Evolutionary conservation across 2,888 invertebrate species (phyloP).

Genomic region (Callyntrura guangdongensis): DNA sequence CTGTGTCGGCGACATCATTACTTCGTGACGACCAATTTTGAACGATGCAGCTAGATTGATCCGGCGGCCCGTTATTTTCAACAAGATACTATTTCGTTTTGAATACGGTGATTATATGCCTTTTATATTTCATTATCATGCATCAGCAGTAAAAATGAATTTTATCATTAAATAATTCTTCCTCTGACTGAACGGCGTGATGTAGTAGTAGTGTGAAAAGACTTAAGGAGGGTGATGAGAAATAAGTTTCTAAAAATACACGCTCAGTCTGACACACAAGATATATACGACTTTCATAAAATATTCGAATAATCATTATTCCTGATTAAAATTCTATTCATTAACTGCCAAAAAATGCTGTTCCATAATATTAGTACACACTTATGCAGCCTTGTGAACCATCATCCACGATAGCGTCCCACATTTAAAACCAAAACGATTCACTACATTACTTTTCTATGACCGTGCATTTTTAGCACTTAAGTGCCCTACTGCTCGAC

Average conservation of each 20-base stretch:
- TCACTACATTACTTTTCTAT: background rate
- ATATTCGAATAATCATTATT: conserved; percentile 36
- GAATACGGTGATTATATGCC: conserved; percentile 75
- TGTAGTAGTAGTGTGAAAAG: conserved; percentile 44
- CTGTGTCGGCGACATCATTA: conserved; percentile 74
- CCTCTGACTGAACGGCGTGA: conserved; percentile 3
- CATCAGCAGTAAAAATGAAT: conserved; percentile 57
- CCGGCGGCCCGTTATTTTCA: conserved; percentile 76
- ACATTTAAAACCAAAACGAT: conserved; percentile 18
- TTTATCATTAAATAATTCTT: conserved; percentile 42
- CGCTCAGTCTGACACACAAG: background rate
- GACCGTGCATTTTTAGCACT: background rate
- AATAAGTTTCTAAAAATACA: conserved; percentile 19
- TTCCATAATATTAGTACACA: background rate
- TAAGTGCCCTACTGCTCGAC: conserved; percentile 35
- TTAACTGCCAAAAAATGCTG: conserved; percentile 4
- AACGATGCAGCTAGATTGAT: conserved; percentile 74
- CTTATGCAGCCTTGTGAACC: background rate
- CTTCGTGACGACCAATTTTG: conserved; percentile 78
- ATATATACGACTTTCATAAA: conserved; percentile 4
- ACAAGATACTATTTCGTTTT: conserved; percentile 60
- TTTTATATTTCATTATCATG: conserved; percentile 73
- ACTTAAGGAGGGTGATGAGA: conserved; percentile 32
- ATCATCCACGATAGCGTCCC: conserved; percentile 30
- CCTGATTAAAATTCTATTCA: conserved; percentile 44